These are phyloP conservation scores for cat (Felis catus) DNA, from an alignment of 2,113 vertebrate species.

Conservation along the genomic window F.catus_Fca126_mat1.0 CM031412.1:112925001-112925500, in stretches of 20 bases:
- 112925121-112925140: neutral
- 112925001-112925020: neutral
- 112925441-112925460: neutral
- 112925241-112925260: accelerated
- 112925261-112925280: neutral
- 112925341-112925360: neutral
- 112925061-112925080: neutral
- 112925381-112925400: neutral
- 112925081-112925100: neutral
- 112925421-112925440: neutral
- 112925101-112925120: neutral
- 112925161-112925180: neutral
- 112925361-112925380: neutral
- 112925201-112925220: neutral
- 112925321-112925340: neutral
- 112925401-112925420: neutral
- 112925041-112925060: neutral
- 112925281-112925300: neutral
- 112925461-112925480: neutral
- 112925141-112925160: neutral
- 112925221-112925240: neutral
- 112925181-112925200: neutral
- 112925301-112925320: neutral
- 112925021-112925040: neutral
- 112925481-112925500: neutral